phyloP scores from a whole-genome alignment of 2,888 invertebrate species.

The Dione vanillae region DNA sequence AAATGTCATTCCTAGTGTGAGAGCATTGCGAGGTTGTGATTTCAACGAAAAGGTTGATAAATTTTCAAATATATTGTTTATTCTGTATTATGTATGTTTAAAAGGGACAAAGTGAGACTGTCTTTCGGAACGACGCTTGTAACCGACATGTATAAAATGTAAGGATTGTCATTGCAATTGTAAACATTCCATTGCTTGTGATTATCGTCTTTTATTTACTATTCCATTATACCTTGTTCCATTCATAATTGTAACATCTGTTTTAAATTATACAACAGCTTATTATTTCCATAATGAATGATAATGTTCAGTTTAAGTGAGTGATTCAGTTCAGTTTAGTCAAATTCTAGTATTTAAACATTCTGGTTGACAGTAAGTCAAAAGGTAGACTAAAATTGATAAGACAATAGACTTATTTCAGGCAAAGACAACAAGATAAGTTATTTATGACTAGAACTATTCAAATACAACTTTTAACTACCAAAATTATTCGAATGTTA shows the following conservation, averaged over 20 bases:
- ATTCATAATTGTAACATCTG: neutral
- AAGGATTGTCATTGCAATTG: conserved; percentile 76
- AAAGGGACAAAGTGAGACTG: conserved; percentile 59
- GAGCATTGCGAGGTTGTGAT: conserved; percentile 58
- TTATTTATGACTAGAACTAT: no score
- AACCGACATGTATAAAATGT: conserved; percentile 64
- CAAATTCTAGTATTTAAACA: no score
- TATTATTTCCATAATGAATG: neutral
- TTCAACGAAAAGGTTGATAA: conserved; percentile 52
- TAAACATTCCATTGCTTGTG: conserved; percentile 84
- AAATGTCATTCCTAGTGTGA: conserved; percentile 39
- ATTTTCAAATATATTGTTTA: conserved; percentile 39
- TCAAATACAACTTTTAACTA: no score
- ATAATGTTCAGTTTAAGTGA: no score
- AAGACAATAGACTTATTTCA: no score
- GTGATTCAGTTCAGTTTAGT: no score
- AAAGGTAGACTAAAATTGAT: no score
- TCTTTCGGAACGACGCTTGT: conserved; percentile 60
- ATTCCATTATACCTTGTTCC: conserved; percentile 15
- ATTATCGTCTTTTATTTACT: conserved; percentile 67
- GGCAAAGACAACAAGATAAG: no score
- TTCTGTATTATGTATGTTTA: conserved; percentile 32
- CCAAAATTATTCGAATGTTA: no score
- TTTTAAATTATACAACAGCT: neutral
- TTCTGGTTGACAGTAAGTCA: no score